Percentiles rank a stretch among this genome's conserved stretches.
These are phyloP conservation scores for Crotalus tigris DNA, from an alignment of 2,113 vertebrate genomes.

Conservation along the genomic window DNA sequence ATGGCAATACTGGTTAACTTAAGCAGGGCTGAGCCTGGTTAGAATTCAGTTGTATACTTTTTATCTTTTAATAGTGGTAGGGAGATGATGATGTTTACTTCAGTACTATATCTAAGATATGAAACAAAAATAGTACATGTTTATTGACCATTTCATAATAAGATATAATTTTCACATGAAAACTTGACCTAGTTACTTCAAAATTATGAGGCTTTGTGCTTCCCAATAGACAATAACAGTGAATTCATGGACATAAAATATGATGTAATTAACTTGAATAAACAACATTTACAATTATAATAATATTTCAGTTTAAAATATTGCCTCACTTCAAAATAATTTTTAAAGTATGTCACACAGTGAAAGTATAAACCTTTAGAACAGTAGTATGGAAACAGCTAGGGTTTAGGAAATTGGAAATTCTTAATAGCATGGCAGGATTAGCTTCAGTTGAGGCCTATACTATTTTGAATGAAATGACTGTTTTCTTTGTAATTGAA, in stretches of 20 bases:
- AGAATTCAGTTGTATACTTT: background rate
- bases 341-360: background rate
- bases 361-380: conserved; percentile 35
- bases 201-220: conserved; percentile 20
- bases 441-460: conserved; percentile 37
- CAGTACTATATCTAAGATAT: background rate
- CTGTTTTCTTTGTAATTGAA: conserved; percentile 41
- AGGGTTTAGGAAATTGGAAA: conserved; percentile 25
- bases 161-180: conserved; percentile 5
- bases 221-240: background rate
- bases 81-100: background rate
- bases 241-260: background rate
- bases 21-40: background rate
- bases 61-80: background rate
- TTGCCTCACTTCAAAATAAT: conserved; percentile 21
- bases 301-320: background rate
- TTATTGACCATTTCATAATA: conserved; percentile 8
- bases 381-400: background rate
- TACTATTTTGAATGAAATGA: conserved; percentile 37
- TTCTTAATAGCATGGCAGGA: conserved; percentile 35
- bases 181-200: conserved; percentile 24
- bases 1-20: background rate
- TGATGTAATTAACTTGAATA: conserved; percentile 26
- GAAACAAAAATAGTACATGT: background rate
- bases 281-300: conserved; percentile 16